These are phyloP conservation scores for Conus ventricosus DNA, from an alignment of 1,140 invertebrate genomes.

Conservation along the genomic window DNA sequence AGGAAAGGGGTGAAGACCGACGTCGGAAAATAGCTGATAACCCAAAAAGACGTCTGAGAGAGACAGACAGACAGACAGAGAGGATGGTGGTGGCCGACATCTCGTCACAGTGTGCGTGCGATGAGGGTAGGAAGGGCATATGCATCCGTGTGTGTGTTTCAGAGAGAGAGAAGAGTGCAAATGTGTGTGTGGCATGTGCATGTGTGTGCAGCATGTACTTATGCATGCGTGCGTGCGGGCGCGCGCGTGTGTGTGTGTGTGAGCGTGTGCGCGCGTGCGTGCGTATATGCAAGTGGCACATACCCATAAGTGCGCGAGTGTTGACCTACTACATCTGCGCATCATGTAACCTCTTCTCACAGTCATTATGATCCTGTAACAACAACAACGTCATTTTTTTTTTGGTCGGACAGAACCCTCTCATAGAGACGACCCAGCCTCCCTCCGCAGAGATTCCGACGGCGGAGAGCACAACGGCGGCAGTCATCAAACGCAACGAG, in stretches of 20 bases:
- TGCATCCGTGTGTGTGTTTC: too few species aligned
- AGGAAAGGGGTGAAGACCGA: too few species aligned
- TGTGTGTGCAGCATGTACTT: background rate
- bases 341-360: background rate
- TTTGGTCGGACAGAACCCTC: background rate
- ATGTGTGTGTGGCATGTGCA: too few species aligned
- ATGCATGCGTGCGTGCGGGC: background rate
- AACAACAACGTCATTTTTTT: background rate
- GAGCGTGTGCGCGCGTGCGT: background rate
- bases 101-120: too few species aligned
- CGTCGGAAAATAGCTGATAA: too few species aligned
- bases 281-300: background rate
- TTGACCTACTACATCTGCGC: background rate
- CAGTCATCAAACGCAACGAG: conserved; percentile 29
- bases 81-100: too few species aligned
- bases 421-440: background rate
- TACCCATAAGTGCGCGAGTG: background rate
- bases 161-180: too few species aligned
- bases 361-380: background rate
- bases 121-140: too few species aligned
- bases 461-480: background rate
- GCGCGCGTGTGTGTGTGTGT: background rate
- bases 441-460: background rate
- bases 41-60: too few species aligned
- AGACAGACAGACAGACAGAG: too few species aligned